These are phyloP conservation scores for Entelurus aequoreus DNA, from an alignment of 2,113 vertebrate genomes.

Conservation along the genomic window DNA sequence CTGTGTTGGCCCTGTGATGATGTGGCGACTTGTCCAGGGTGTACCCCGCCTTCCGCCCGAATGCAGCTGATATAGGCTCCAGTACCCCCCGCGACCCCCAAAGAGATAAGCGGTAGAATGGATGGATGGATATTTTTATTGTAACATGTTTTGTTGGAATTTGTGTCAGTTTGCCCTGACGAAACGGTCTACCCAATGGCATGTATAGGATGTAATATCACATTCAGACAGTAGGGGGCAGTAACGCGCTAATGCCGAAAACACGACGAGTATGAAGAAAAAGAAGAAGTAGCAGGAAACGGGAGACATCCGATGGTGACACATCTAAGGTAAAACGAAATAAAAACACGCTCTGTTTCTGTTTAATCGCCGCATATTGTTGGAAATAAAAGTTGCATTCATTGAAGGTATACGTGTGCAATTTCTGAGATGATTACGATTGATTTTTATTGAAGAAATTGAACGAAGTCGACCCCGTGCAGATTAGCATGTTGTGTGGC, in stretches of 20 bases:
- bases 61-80: no score
- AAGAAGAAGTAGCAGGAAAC: constrained; percentile 15
- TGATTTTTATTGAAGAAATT: background rate
- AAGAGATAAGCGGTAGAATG: no score
- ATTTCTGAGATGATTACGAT: background rate
- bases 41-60: no score
- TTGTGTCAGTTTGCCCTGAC: no score
- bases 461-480: background rate
- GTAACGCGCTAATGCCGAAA: background rate
- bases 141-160: no score
- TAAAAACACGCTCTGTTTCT: background rate
- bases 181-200: no score
- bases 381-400: background rate
- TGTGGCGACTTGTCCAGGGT: no score
- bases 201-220: background rate
- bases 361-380: background rate
- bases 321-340: constrained; percentile 15
- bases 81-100: no score
- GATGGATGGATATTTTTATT: no score
- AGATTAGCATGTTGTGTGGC: background rate
- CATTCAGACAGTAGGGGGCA: constrained; percentile 3
- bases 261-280: constrained; percentile 11
- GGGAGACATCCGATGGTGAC: constrained; percentile 4
- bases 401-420: background rate
- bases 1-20: no score